phyloP scores from a whole-genome alignment of 2,888 invertebrate species.

The Chrysina gloriosa region DNA sequence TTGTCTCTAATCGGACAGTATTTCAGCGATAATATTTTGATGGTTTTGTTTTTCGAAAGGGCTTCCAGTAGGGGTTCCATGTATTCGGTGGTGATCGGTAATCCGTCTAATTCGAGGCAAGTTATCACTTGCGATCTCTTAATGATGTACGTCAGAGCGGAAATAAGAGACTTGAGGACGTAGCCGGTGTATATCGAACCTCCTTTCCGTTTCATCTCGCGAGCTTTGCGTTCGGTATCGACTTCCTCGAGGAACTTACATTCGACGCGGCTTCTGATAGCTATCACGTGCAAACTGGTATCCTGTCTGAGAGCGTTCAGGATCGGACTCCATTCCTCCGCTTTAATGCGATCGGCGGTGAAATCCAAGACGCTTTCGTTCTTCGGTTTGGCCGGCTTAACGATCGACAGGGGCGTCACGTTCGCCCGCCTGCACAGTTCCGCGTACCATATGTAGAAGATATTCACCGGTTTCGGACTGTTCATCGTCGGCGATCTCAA shows the following conservation, averaged over 20 bases:
- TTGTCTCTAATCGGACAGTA: conserved; percentile 77
- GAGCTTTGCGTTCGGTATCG: conserved; percentile 72
- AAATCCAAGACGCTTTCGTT: conserved; percentile 70
- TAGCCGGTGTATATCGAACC: conserved; percentile 74
- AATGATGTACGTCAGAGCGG: conserved; percentile 74
- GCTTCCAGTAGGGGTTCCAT: conserved; percentile 67
- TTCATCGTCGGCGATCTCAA: conserved; percentile 23
- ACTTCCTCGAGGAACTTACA: conserved; percentile 63
- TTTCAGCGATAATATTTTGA: conserved; percentile 76
- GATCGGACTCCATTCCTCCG: conserved; percentile 82
- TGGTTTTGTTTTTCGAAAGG: conserved; percentile 71
- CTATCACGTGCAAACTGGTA: conserved; percentile 76
- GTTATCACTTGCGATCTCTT: conserved; percentile 73
- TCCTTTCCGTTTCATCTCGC: conserved; percentile 66
- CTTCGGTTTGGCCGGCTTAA: conserved; percentile 61
- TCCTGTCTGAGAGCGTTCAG: conserved; percentile 79
- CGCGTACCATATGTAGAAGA: conserved; percentile 63
- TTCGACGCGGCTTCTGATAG: conserved; percentile 69
- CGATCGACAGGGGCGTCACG: conserved; percentile 57
- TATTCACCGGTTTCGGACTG: conserved; percentile 56
- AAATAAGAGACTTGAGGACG: conserved; percentile 74
- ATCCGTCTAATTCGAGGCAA: conserved; percentile 75
- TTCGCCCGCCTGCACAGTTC: conserved; percentile 63
- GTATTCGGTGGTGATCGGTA: conserved; percentile 77
- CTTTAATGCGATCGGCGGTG: conserved; percentile 79